These are phyloP conservation scores for Conger conger DNA, from an alignment of 2,113 vertebrate species.

Conservation along the genomic window DNA sequence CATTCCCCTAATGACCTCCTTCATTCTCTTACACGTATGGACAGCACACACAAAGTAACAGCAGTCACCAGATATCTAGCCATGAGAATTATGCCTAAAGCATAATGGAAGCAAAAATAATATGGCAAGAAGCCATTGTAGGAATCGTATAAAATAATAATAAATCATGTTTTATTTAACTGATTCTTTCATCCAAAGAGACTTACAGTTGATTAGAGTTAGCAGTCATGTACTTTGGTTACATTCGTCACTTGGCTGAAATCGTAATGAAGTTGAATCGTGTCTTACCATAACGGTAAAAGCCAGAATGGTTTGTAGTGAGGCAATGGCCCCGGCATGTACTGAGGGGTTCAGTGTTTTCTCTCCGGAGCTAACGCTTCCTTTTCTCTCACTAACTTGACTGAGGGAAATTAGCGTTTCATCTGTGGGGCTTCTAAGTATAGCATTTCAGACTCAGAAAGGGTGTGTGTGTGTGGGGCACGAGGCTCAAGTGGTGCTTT, in stretches of 20 bases:
- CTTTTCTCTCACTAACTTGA: conserved; percentile 14
- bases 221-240: too few relatives aligned
- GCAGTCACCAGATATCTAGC: background rate
- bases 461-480: conserved; percentile 50
- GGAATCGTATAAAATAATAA: background rate
- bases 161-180: too few relatives aligned
- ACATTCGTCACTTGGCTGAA: background rate
- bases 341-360: background rate
- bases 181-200: too few relatives aligned
- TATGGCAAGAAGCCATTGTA: background rate
- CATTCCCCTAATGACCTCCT: background rate
- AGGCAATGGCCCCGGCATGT: background rate
- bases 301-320: too few relatives aligned
- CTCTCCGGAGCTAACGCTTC: background rate
- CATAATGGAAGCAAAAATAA: background rate
- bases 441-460: conserved; percentile 55
- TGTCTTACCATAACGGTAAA: background rate
- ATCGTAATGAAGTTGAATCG: background rate
- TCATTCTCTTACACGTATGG: background rate
- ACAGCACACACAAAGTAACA: background rate
- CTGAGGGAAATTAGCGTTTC: conserved; percentile 74
- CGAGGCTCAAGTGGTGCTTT: conserved; percentile 60
- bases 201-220: too few relatives aligned
- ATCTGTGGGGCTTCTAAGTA: conserved; percentile 79
- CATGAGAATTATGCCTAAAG: background rate